phyloP scores from a whole-genome alignment of 2,797 vertebrate genomes.

The Limnodromus scolopaceus region DNA sequence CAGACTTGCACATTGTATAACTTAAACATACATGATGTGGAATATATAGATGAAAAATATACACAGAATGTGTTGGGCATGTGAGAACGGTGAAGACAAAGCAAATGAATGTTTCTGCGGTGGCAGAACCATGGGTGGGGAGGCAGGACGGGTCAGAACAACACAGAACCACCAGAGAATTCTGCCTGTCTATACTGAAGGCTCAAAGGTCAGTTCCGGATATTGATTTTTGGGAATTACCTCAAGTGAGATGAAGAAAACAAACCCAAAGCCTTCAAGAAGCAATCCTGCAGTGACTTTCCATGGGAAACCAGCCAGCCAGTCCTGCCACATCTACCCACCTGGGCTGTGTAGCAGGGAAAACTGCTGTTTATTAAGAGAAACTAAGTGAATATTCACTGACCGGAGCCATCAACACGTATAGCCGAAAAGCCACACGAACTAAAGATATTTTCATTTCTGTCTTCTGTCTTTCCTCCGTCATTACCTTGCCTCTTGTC shows the following conservation, averaged over 20 bases:
- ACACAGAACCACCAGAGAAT: background rate
- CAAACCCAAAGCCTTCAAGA: background rate
- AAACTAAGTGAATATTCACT: background rate
- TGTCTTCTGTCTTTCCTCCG: background rate
- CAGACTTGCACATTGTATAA: slow-evolving; percentile 60
- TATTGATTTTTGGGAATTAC: background rate
- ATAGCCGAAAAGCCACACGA: background rate
- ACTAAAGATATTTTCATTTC: background rate
- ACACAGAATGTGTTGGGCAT: background rate
- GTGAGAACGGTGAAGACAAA: background rate
- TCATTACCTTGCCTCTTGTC: background rate
- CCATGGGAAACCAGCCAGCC: rapidly evolving
- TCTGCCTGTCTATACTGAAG: background rate
- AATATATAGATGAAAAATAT: background rate
- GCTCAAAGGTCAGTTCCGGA: background rate
- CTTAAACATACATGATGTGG: background rate
- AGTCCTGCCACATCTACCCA: background rate
- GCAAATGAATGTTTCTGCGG: rapidly evolving
- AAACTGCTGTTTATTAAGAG: background rate
- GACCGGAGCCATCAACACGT: rapidly evolving
- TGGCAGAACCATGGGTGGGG: background rate
- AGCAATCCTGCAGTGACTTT: background rate
- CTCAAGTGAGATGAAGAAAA: background rate
- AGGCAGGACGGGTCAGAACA: background rate
- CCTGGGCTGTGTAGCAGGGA: background rate